phyloP scores from a whole-genome alignment of 2,797 vertebrate species.

The Sebastes miniatus region DNA sequence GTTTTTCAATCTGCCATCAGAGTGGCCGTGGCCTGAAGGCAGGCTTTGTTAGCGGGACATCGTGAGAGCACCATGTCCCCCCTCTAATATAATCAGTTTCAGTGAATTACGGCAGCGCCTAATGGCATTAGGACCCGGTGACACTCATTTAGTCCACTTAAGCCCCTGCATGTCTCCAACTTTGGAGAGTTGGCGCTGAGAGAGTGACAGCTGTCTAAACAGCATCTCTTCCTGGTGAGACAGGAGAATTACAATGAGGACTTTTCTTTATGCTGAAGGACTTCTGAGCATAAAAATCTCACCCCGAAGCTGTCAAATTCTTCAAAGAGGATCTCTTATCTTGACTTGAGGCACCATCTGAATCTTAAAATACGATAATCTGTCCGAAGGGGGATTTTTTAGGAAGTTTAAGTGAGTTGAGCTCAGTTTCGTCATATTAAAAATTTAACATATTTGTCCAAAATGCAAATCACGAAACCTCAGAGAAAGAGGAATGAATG shows the following conservation, averaged over 20 bases:
- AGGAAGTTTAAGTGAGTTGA: not conserved
- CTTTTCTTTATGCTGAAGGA: not conserved
- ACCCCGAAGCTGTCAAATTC: not conserved
- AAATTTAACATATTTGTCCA: not conserved
- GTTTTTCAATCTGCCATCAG: constrained; percentile 55
- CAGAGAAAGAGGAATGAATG: not conserved
- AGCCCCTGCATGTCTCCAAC: constrained; percentile 34
- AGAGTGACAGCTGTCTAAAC: constrained; percentile 45
- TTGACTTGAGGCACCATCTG: not conserved
- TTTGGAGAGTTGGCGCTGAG: constrained; percentile 17
- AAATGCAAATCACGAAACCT: constrained; percentile 6
- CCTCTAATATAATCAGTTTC: constrained; percentile 82
- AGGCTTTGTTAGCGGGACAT: constrained; percentile 73
- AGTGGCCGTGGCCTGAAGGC: constrained; percentile 66
- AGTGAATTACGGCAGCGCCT: constrained; percentile 76
- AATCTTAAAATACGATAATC: constrained; percentile 1
- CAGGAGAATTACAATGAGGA: constrained; percentile 27
- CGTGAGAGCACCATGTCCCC: constrained; percentile 73
- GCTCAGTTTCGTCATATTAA: not conserved
- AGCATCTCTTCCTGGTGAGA: constrained; percentile 58
- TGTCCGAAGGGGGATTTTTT: constrained; percentile 5
- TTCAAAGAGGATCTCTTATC: constrained; percentile 22
- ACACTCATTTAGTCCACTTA: constrained; percentile 81
- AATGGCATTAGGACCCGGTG: constrained; percentile 85
- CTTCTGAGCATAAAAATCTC: not conserved